These are phyloP conservation scores for Cabera pusaria DNA, from an alignment of 2,888 invertebrate genomes.

Conservation along the genomic window DNA sequence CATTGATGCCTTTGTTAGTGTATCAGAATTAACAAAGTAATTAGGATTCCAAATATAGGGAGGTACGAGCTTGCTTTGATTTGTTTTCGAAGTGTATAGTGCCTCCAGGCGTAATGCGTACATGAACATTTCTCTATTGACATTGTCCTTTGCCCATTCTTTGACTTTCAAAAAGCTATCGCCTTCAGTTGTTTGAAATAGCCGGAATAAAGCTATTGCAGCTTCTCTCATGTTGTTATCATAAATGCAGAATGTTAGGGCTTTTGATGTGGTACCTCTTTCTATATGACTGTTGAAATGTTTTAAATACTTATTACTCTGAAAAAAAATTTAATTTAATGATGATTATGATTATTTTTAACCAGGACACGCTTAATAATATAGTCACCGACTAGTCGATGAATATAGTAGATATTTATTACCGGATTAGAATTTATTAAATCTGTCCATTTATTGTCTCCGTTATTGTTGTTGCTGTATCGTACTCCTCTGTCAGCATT, in stretches of 20 bases:
- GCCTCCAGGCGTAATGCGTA: slow-evolving; percentile 71
- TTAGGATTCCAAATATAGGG: slow-evolving; percentile 75
- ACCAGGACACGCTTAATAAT: too few relatives aligned
- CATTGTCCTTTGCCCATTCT: slow-evolving; percentile 60
- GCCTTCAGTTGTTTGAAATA: slow-evolving; percentile 61
- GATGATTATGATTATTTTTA: too few relatives aligned
- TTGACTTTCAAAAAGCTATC: slow-evolving; percentile 56
- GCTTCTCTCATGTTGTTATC: slow-evolving; percentile 74
- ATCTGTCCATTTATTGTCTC: slow-evolving; percentile 2
- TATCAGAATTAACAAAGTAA: slow-evolving; percentile 65
- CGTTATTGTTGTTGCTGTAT: background rate
- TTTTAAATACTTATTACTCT: slow-evolving; percentile 52
- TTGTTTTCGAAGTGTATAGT: slow-evolving; percentile 55
- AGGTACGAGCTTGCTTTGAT: slow-evolving; percentile 48
- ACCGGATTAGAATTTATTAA: slow-evolving; percentile 5
- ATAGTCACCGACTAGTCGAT: too few relatives aligned
- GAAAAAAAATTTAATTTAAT: slow-evolving; percentile 33
- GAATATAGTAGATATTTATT: too few relatives aligned
- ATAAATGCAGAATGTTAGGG: slow-evolving; percentile 73
- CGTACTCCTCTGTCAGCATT: background rate
- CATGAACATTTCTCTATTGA: slow-evolving; percentile 76
- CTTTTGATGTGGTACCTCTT: slow-evolving; percentile 53
- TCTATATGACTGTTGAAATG: slow-evolving; percentile 45
- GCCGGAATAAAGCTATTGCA: slow-evolving; percentile 66
- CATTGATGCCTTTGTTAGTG: slow-evolving; percentile 61